Base-by-base conservation (phyloP, 1,140 invertebrate species). In the Idris sp. region DNA sequence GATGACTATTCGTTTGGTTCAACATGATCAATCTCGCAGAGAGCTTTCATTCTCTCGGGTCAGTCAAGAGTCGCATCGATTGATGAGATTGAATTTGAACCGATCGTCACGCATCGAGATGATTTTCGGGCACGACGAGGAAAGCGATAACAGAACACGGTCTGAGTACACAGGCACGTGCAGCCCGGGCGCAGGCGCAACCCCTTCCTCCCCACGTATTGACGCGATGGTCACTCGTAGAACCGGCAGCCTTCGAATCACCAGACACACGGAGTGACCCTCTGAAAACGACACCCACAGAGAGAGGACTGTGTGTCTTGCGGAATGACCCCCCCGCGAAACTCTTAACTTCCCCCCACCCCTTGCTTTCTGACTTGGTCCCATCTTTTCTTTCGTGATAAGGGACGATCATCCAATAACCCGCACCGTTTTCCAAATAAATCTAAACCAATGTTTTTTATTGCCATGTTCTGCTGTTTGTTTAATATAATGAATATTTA, bases 181-280 rank as follows among this genome's bases (percentile, higher is more conserved):
- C 2, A 19, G 26, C 16, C 58, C 41, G 65, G 46, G 82, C 85
- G 84, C 83, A 76, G 68, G 83, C 85, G 85, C 83, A 83, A 83
- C 79, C 83, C 82, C 82, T 81, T 83, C 79, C 72, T 77, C 79
- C 79, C 53, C 76, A 72, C 81, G 80, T 87, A 87, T 87, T 85
- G 84, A 87, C 85, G 85, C 79, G 78, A 74, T 83, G 84, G 83
- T 84, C 83, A 86, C 79, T 80, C 71, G 76, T 48, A 80, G 75
- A 79, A 77, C 74, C 71, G 62, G 54, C 72, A 76, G 78, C 78
- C 76, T 78, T 81, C 78, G n/a, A n/a, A n/a, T n/a, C n/a, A n/a
- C n/a, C n/a, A n/a, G n/a, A 82, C 79, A 68, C 65, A 71, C 40
- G 61, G 48, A 18, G 28, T 77, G 75, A 79, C 79, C 78, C 71